phyloP scores from a whole-genome alignment of 2,797 vertebrate species.

The Numenius phaeopus region DNA sequence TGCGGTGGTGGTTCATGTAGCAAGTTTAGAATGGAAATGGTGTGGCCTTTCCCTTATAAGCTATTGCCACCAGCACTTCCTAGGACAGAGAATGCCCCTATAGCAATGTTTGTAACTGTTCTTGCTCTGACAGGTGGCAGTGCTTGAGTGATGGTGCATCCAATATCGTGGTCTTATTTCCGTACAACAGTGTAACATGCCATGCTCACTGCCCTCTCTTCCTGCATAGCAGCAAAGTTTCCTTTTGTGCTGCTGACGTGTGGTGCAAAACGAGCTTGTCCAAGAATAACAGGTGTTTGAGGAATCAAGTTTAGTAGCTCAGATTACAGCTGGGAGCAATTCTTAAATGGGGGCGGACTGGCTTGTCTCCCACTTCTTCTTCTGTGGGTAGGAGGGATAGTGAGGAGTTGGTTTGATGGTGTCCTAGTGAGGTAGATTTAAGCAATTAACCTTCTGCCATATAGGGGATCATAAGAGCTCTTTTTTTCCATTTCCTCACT shows the following conservation, averaged over 20 bases:
- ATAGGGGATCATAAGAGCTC: not conserved
- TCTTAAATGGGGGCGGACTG: slow-evolving; percentile 62
- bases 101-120: not conserved
- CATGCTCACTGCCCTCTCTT: slow-evolving; percentile 51
- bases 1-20: not conserved
- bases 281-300: slow-evolving; percentile 73
- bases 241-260: slow-evolving; percentile 66
- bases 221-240: slow-evolving; percentile 50
- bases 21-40: not conserved
- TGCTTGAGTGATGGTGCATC: not conserved
- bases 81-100: not conserved
- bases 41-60: not conserved
- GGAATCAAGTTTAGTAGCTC: slow-evolving; percentile 62
- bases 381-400: not conserved
- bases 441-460: slow-evolving; percentile 48
- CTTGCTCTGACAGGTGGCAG: not conserved
- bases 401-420: not conserved
- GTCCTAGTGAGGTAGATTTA: not conserved
- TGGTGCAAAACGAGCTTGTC: slow-evolving; percentile 68
- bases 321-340: slow-evolving; percentile 64
- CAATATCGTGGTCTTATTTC: not conserved
- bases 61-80: not conserved
- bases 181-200: not conserved
- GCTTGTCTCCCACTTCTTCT: slow-evolving; percentile 69
- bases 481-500: not conserved